Conservation (phyloP, 2,113 vertebrate species). For the Cryptomyrus ogoouensis region DNA sequence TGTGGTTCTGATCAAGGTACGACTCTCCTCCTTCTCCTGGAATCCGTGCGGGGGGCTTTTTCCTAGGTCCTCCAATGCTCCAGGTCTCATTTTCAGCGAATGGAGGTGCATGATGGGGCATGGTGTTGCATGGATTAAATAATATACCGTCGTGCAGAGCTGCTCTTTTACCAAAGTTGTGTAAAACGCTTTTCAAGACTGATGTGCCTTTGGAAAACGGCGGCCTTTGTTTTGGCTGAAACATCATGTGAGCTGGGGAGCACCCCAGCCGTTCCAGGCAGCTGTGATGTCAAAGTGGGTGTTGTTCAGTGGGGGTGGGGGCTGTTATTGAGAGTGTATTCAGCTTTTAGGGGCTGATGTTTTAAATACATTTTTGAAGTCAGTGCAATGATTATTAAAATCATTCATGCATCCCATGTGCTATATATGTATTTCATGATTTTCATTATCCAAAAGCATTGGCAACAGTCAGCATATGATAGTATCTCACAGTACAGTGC, state of each 20-base stretch:
- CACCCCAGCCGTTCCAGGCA: background rate
- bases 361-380: background rate
- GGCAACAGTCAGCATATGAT: background rate
- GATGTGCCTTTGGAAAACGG: background rate
- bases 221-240: background rate
- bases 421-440: background rate
- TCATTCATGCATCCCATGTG: background rate
- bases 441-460: background rate
- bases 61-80: background rate
- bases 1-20: constrained; percentile 94
- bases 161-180: background rate
- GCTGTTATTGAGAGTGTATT: constrained; percentile 27
- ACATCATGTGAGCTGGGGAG: background rate
- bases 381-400: background rate
- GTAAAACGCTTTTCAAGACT: background rate
- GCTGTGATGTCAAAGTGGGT: background rate
- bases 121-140: background rate
- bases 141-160: background rate
- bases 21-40: constrained; percentile 27
- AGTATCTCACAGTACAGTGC: background rate
- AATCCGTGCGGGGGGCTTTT: background rate
- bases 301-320: constrained; percentile 23
- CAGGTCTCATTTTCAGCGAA: background rate
- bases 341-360: background rate
- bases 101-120: background rate